A percentile compares a stretch with the other conserved stretches of the same genome.
These are phyloP conservation scores for Apotomis capreana DNA, from an alignment of 2,888 invertebrate species.

Conservation along the genomic window DNA sequence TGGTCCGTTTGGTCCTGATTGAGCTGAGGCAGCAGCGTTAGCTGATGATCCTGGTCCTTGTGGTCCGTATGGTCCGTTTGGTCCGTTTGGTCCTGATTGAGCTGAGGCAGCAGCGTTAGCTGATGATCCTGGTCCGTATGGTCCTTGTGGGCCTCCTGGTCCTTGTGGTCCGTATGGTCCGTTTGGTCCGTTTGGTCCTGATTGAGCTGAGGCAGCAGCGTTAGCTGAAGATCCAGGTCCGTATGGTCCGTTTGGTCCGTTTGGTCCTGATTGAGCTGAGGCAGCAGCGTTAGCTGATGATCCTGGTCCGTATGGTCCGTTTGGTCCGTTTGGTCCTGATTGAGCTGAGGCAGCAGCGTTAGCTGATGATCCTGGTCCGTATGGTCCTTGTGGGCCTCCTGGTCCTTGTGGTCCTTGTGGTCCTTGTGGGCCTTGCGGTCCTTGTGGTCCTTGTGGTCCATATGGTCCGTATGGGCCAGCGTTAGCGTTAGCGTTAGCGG, in stretches of 20 bases:
- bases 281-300: conserved; percentile 30
- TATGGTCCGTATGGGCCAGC: neutral
- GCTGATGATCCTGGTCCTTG: conserved; percentile 13
- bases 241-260: conserved; percentile 31
- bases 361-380: conserved; percentile 16
- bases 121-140: conserved; percentile 10
- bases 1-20: conserved; percentile 19
- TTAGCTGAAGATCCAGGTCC: no score
- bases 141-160: conserved; percentile 4
- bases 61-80: conserved; percentile 9
- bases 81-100: conserved; percentile 19
- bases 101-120: neutral
- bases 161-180: neutral
- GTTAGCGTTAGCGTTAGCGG: conserved; percentile 2
- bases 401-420: conserved; percentile 13
- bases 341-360: neutral
- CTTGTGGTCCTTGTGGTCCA: neutral
- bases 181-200: no score
- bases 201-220: no score
- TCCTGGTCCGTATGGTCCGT: conserved; percentile 22
- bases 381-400: conserved; percentile 6
- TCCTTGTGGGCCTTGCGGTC: conserved; percentile 19
- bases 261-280: conserved; percentile 36
- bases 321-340: conserved; percentile 7
- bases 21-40: conserved; percentile 1